These are phyloP conservation scores for Penaeus indicus DNA, from an alignment of 1,140 invertebrate species.

Conservation along the genomic window DNA sequence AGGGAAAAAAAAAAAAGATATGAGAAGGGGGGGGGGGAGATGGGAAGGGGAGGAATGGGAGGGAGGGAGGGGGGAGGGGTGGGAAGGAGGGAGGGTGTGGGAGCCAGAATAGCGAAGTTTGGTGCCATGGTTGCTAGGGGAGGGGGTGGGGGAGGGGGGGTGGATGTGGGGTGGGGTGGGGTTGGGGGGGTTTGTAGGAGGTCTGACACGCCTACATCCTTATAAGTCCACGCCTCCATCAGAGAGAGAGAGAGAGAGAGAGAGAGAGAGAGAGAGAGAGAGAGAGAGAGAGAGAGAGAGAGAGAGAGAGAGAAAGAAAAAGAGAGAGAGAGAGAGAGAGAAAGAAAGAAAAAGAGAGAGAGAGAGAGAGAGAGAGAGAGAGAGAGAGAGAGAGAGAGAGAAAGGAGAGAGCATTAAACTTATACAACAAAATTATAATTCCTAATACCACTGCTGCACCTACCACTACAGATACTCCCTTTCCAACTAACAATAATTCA, in stretches of 20 bases:
- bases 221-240: neutral
- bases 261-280: slow-evolving; percentile 7
- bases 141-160: neutral
- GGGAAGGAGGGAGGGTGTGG: too few relatives aligned
- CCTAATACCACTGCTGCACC: neutral
- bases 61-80: too few relatives aligned
- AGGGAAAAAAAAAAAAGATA: too few relatives aligned
- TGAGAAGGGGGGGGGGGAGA: too few relatives aligned
- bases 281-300: neutral
- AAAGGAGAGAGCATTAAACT: slow-evolving; percentile 16
- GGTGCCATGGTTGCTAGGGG: too few relatives aligned
- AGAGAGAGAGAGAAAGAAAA: neutral
- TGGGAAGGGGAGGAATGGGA: too few relatives aligned
- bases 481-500: neutral
- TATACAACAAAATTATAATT: slow-evolving; percentile 8
- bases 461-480: neutral
- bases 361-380: neutral
- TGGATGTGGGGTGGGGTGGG: neutral
- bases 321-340: neutral
- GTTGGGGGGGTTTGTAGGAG: slow-evolving; percentile 1
- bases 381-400: neutral
- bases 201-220: neutral
- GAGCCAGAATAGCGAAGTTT: too few relatives aligned
- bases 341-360: neutral
- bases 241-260: neutral